phyloP scores from a whole-genome alignment of 2,113 vertebrate species.

The Galemys pyrenaicus region DNA sequence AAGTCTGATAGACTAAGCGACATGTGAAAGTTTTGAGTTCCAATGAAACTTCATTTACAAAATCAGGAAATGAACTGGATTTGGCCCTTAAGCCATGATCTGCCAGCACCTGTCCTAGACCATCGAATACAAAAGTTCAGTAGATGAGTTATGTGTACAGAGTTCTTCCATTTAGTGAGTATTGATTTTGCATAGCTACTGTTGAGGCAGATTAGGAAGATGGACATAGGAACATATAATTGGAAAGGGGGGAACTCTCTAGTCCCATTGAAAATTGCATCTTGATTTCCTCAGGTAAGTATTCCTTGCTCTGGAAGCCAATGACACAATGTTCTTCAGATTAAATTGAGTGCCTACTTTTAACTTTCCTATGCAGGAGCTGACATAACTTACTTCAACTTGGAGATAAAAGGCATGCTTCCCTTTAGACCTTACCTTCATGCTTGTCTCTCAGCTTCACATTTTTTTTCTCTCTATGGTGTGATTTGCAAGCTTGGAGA shows the following conservation, averaged over 20 bases:
- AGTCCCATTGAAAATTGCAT: neutral
- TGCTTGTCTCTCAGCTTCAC: neutral
- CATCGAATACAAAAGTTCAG: neutral
- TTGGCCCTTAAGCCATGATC: neutral
- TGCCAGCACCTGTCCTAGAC: neutral
- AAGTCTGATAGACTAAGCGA: too few species aligned
- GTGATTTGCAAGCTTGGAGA: neutral
- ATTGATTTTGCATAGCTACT: neutral
- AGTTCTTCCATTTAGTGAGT: neutral
- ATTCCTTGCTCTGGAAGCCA: neutral
- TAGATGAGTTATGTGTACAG: neutral
- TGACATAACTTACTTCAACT: neutral
- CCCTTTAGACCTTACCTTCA: neutral
- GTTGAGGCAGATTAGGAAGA: neutral
- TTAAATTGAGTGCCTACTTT: neutral
- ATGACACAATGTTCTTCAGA: neutral
- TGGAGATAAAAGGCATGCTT: neutral
- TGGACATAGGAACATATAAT: neutral
- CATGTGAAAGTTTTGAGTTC: neutral
- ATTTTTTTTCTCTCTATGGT: neutral
- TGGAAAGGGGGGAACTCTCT: neutral
- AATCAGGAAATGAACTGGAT: neutral
- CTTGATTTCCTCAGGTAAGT: slow-evolving; percentile 13
- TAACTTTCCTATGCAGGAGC: neutral
- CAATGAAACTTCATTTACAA: slow-evolving; percentile 15